Evolutionary conservation across 2,888 invertebrate species (phyloP).

Genomic region (Lithophane ornitopus): DNA sequence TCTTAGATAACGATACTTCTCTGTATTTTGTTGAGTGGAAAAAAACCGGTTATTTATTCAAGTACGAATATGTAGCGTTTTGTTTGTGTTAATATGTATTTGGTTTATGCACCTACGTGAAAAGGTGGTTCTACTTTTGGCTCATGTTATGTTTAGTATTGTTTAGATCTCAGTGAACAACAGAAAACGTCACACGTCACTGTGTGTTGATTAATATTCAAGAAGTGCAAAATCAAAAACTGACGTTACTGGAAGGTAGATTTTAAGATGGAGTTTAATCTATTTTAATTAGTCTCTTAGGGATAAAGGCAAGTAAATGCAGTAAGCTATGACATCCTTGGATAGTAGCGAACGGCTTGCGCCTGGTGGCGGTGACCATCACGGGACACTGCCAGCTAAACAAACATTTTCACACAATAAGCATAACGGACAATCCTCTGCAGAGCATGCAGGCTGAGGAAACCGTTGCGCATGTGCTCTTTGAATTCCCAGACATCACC

Average conservation of each 20-base stretch:
- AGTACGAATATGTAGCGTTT: slow-evolving; percentile 49
- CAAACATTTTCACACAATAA: no score
- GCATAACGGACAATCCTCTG: no score
- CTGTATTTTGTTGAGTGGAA: slow-evolving; percentile 49
- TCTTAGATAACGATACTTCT: slow-evolving; percentile 60
- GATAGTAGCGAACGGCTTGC: no score
- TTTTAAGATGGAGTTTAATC: background rate
- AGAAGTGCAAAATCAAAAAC: background rate
- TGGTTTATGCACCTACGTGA: slow-evolving; percentile 23
- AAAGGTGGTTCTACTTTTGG: slow-evolving; percentile 12
- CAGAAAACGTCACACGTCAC: background rate
- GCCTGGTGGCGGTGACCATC: no score
- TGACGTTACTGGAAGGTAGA: background rate
- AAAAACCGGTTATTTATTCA: slow-evolving; percentile 53
- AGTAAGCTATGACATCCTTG: no score
- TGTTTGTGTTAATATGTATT: slow-evolving; percentile 52
- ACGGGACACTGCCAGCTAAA: no score
- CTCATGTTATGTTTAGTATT: slow-evolving; percentile 1
- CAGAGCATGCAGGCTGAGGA: no score
- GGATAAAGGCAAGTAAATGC: no score
- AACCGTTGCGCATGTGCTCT: no score
- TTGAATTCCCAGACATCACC: no score
- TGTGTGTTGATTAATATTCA: background rate
- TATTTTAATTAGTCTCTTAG: background rate
- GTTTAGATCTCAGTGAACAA: background rate